Conservation (phyloP, 2,797 vertebrate genomes). For the Melanotaenia pygmaea region DNA sequence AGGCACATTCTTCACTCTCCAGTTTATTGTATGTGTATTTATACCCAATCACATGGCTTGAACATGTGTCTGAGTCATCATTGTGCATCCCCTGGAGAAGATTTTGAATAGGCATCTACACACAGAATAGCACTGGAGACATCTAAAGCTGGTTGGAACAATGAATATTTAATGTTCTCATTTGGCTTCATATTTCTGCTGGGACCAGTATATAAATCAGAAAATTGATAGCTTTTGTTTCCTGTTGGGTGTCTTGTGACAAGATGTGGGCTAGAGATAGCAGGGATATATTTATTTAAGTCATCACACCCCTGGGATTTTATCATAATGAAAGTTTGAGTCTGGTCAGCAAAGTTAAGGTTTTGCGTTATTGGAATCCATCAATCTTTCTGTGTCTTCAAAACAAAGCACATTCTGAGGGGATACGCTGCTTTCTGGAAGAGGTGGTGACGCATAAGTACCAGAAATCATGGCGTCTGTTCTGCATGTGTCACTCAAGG, state of each 20-base stretch:
- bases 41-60: constrained; percentile 21
- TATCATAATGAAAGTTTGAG: constrained; percentile 51
- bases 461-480: constrained; percentile 45
- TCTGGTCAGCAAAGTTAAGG: constrained; percentile 40
- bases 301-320: constrained; percentile 55
- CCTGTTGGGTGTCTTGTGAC: constrained; percentile 34
- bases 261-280: not conserved
- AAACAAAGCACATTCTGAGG: constrained; percentile 34
- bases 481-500: constrained; percentile 66
- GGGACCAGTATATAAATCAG: constrained; percentile 58
- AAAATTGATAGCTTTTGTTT: constrained; percentile 37
- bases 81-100: constrained; percentile 12
- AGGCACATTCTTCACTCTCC: constrained; percentile 8
- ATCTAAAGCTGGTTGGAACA: constrained; percentile 23
- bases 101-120: constrained; percentile 10
- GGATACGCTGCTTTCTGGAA: constrained; percentile 27
- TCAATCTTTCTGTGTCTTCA: constrained; percentile 43
- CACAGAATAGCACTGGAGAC: constrained; percentile 1
- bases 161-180: constrained; percentile 64
- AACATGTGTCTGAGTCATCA: constrained; percentile 20
- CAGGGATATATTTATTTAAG: constrained; percentile 45
- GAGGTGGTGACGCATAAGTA: constrained; percentile 19
- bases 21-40: constrained; percentile 46
- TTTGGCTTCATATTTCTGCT: constrained; percentile 50
- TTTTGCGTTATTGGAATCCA: constrained; percentile 67